Conservation (phyloP, 2,888 invertebrate species). For the Balanococcus diminutus region DNA sequence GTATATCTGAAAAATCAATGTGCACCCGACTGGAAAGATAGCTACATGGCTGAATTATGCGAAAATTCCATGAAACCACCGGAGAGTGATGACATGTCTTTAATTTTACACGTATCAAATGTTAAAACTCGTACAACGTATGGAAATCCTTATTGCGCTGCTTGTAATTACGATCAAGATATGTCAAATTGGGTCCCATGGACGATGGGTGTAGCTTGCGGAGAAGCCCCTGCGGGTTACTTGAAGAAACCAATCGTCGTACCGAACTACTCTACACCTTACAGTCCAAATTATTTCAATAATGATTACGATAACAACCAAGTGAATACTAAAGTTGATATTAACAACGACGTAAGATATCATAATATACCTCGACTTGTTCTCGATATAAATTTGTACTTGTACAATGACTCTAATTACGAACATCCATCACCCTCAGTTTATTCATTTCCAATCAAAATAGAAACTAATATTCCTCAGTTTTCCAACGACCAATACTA, state of each 20-base stretch:
- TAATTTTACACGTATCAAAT: slow-evolving; percentile 59
- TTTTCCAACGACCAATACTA: not conserved
- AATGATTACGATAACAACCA: not conserved
- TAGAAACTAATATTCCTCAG: not conserved
- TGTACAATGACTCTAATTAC: not conserved
- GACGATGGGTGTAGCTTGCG: slow-evolving; percentile 23
- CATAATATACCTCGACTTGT: not conserved
- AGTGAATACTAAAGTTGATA: not conserved
- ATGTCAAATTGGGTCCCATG: slow-evolving; percentile 21
- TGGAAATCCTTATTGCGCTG: slow-evolving; percentile 62
- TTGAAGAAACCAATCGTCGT: slow-evolving; percentile 3
- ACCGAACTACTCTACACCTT: not conserved
- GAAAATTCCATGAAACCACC: slow-evolving; percentile 57
- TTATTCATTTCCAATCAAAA: slow-evolving; percentile 3
- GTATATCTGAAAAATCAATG: slow-evolving; percentile 63
- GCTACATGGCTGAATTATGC: slow-evolving; percentile 58
- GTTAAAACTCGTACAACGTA: slow-evolving; percentile 59
- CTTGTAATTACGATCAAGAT: slow-evolving; percentile 61
- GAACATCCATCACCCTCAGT: not conserved
- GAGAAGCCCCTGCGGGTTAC: slow-evolving; percentile 21
- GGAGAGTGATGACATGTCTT: slow-evolving; percentile 58
- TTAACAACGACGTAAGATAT: not conserved
- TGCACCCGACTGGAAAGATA: slow-evolving; percentile 61
- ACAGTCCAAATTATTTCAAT: not conserved
- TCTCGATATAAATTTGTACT: slow-evolving; percentile 14